Evolutionary conservation across 2,113 vertebrate genomes (phyloP).

Genomic region (Mustela lutreola): DNA sequence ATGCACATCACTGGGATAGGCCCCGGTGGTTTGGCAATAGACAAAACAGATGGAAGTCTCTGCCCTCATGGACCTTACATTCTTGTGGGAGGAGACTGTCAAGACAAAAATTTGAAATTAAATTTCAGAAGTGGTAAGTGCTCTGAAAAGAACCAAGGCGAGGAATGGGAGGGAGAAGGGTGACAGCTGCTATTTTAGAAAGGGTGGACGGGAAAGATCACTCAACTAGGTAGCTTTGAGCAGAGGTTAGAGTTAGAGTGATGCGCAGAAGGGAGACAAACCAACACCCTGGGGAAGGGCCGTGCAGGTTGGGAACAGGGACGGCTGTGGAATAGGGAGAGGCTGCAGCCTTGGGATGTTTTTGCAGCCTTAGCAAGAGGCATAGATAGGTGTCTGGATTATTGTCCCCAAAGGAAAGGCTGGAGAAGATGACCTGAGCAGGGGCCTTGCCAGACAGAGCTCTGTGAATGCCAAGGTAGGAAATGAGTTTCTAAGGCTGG

Average conservation of each 20-base stretch:
- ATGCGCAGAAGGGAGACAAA: no score
- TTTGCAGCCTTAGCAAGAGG: background rate
- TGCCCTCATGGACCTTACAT: background rate
- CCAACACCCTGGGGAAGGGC: background rate
- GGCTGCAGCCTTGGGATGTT: background rate
- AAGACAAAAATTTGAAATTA: background rate
- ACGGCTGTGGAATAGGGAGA: background rate
- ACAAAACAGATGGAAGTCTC: background rate
- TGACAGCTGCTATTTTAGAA: background rate
- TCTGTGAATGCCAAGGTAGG: background rate
- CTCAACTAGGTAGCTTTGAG: no score
- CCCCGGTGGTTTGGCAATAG: background rate
- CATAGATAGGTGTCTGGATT: background rate
- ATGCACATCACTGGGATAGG: no score
- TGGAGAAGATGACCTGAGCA: background rate
- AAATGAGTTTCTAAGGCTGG: background rate
- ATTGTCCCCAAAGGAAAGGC: background rate
- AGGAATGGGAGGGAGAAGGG: background rate
- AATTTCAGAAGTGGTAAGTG: background rate
- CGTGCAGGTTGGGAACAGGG: background rate
- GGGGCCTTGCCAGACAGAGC: background rate
- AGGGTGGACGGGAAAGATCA: background rate
- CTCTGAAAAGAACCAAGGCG: background rate
- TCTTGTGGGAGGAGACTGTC: background rate
- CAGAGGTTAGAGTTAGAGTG: background rate